Base-by-base conservation (phyloP, 2,888 invertebrate species). In the Hirtodrosophila histrioides region DNA sequence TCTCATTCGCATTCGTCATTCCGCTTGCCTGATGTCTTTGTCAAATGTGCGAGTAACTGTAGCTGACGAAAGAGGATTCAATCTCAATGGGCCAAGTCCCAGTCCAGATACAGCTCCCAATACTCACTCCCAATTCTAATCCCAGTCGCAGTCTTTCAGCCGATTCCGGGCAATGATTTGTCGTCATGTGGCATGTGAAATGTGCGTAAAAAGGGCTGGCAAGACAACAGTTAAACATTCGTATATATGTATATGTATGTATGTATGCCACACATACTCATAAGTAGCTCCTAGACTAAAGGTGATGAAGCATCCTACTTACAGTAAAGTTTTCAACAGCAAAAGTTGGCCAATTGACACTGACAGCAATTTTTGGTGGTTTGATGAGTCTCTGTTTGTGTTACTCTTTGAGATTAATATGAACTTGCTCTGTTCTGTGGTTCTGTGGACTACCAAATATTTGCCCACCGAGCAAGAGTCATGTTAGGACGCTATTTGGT, bases 11-110 rank as follows among this genome's bases (percentile, higher is more conserved):
- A 72, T 73, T 72, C 73, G 73, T 73, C 73, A 72, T 73, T 72
- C 60, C 55, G 60, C 60, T 53, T 51, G 75, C 43, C 65, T 63
- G 70, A 82, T 62, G 73, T 74, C 79, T 82, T 76, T 80, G 82
- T 80, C 68, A 76, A 79, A 74, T 69, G 66, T 69, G 63, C 64
- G 69, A 51, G 48, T 62, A 58, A 55, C 58, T 57, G 60, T 51
- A 43, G 60, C 56, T 54, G 58, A 55, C 56, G 61, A 62, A 68
- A 55, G 60, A 46, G 61, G 41, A 65, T 61, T 57, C 78, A 72
- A 55, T 69, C 71, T 73, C 69, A 57, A 67, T 66, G 68, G 68
- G 65, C 50, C 40, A 40, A 27, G 36, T 29, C 41, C 10, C 43
- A 54, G 36, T 27, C 31, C 46, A 37, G 40, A 17, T 23, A 8